phyloP scores from a whole-genome alignment of 2,888 invertebrate genomes.

The Leptura quadrifasciata region DNA sequence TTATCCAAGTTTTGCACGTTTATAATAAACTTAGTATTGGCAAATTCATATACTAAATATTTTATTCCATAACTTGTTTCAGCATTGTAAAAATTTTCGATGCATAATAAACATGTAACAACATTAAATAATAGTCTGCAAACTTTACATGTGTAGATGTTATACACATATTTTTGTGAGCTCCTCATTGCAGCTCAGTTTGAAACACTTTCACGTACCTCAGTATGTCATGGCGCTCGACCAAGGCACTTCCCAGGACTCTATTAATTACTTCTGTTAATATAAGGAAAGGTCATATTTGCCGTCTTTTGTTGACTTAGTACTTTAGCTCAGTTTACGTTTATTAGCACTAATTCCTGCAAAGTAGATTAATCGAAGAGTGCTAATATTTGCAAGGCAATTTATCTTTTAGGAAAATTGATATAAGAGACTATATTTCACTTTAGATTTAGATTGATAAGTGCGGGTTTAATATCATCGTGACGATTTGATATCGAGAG shows the following conservation, averaged over 20 bases:
- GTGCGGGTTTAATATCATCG: no score
- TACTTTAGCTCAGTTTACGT: slow-evolving; percentile 29
- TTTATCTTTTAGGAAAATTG: background rate
- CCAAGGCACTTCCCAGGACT: slow-evolving; percentile 29
- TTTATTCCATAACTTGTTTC: no score
- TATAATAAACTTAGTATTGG: no score
- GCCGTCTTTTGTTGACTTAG: slow-evolving; percentile 34
- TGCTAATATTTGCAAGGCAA: slow-evolving; percentile 3
- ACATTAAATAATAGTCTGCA: background rate
- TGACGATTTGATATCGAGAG: no score
- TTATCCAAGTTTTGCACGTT: no score
- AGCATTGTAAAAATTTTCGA: no score
- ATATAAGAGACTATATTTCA: background rate
- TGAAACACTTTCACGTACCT: slow-evolving; percentile 8
- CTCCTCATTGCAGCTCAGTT: slow-evolving; percentile 4
- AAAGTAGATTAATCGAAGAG: slow-evolving; percentile 21
- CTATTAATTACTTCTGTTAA: slow-evolving; percentile 37
- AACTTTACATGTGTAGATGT: background rate
- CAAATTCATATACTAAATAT: no score
- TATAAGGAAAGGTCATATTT: slow-evolving; percentile 37
- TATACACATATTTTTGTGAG: background rate
- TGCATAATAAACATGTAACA: background rate
- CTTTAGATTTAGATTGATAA: background rate
- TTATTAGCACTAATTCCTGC: slow-evolving; percentile 30
- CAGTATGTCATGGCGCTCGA: slow-evolving; percentile 29